Evolutionary conservation across 2,797 vertebrate genomes (phyloP).

Genomic region (Ficedula albicollis): DNA sequence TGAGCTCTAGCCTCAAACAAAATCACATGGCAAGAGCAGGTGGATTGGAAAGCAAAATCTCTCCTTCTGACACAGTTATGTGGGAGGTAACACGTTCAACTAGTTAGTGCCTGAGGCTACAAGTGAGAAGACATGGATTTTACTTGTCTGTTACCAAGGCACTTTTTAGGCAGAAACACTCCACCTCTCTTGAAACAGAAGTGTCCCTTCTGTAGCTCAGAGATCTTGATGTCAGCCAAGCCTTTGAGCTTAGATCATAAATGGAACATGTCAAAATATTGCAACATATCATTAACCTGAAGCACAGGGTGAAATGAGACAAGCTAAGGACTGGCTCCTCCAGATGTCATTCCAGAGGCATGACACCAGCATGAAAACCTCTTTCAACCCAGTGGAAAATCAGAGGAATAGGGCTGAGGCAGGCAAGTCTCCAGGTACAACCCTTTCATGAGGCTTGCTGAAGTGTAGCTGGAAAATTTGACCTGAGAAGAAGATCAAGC

Average conservation of each 20-base stretch:
- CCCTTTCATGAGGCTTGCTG: neutral
- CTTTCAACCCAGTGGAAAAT: neutral
- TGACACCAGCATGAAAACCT: neutral
- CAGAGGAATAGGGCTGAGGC: neutral
- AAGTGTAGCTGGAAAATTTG: neutral
- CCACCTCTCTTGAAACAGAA: neutral
- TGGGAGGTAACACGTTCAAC: neutral
- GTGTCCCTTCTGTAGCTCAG: neutral
- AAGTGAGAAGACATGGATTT: neutral
- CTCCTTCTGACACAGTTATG: neutral
- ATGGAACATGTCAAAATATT: neutral
- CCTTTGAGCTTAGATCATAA: neutral
- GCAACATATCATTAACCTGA: slow-evolving; percentile 9
- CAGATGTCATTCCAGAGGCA: neutral
- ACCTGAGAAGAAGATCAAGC: neutral
- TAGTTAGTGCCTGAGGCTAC: neutral
- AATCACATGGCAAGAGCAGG: neutral
- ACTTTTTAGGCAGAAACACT: neutral
- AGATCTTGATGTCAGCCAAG: neutral
- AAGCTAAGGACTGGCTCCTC: neutral
- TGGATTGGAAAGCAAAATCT: neutral
- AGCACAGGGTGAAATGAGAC: neutral
- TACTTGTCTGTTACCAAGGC: neutral
- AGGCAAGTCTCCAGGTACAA: neutral
- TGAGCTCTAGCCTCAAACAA: neutral